Percentiles rank a stretch among this genome's conserved stretches.
Evolutionary conservation across 2,113 vertebrate species (phyloP).

Genomic region (Cairina moschata): DNA sequence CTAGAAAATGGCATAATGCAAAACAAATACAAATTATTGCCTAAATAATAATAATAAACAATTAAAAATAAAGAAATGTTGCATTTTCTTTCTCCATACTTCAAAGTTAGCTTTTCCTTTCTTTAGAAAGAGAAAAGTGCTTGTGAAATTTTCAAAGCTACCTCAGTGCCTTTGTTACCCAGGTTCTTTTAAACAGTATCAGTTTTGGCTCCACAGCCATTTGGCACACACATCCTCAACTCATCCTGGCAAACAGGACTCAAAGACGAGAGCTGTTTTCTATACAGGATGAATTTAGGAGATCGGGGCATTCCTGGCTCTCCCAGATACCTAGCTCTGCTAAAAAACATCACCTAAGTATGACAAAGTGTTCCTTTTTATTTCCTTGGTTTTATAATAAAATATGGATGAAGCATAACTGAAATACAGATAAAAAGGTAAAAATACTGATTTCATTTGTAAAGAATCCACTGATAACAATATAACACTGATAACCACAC

Average conservation of each 20-base stretch:
- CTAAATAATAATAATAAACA: not conserved
- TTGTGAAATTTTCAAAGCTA: not conserved
- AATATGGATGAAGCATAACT: not conserved
- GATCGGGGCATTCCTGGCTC: not conserved
- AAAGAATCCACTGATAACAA: not conserved
- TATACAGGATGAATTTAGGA: not conserved
- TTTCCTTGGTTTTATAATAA: not conserved
- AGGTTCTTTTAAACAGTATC: not conserved
- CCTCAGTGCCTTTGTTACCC: not conserved
- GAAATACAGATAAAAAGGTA: not conserved
- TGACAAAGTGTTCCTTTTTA: not conserved
- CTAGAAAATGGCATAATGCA: not conserved
- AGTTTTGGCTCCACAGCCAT: not conserved
- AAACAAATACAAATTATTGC: not conserved
- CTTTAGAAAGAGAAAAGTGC: not conserved
- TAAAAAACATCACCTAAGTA: not conserved
- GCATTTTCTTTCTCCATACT: not conserved
- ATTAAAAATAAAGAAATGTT: not conserved
- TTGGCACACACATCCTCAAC: not conserved
- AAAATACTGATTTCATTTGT: not conserved
- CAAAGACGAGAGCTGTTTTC: not conserved
- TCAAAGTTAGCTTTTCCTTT: not conserved
- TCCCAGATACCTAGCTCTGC: not conserved
- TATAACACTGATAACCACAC: accelerated
- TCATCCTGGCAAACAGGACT: not conserved